Evolutionary conservation across 2,888 invertebrate species (phyloP), one percentile per base, ranked within the genome.

Genomic region (Miltochrista miniata): DNA sequence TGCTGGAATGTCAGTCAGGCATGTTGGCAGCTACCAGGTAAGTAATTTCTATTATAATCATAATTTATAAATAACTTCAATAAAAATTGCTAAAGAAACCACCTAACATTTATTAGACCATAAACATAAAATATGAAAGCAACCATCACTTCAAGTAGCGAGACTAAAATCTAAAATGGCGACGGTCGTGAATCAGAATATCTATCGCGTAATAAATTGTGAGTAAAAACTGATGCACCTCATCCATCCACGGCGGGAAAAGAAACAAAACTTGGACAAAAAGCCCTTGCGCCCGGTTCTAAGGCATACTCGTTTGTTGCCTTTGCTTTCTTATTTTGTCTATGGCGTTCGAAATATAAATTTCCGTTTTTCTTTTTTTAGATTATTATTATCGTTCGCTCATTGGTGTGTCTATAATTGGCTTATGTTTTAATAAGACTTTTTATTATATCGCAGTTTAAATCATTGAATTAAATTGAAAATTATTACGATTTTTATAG

Each of bases 101-200:
- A 33, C 13, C 14, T 30, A 42, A 18, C 12, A 11, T 43, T 33
- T 43, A 15, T n/a, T 7, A 15, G 29, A 34, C 34, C 12, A 14
- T 45, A 44, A 37, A 46, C 50, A 46, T 8, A 51, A 13, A 38
- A 39, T n/a, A n/a, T n/a, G n/a, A 65, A 61, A 63, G 64, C 57
- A 53, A 67, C 18, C 18, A 24, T 24, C 18, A 24, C 5, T 84
- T 85, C 80, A 79, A 84, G 87, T 86, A 86, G 85, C 86, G 70
- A 82, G 73, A 83, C 81, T 81, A 78, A 83, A 85, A 82, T 79
- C 79, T 33, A 87, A 87, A 83, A 89, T 87, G 86, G 87, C 85
- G 56, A 72, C 77, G 61, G 62, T 7, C 37, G 14, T 29, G 76
- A 79, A 84, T 86, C 85, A 78, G 80, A 76, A 74, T 79, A 79